phyloP scores from a whole-genome alignment of 2,113 vertebrate genomes.

The Pelecanus crispus region DNA sequence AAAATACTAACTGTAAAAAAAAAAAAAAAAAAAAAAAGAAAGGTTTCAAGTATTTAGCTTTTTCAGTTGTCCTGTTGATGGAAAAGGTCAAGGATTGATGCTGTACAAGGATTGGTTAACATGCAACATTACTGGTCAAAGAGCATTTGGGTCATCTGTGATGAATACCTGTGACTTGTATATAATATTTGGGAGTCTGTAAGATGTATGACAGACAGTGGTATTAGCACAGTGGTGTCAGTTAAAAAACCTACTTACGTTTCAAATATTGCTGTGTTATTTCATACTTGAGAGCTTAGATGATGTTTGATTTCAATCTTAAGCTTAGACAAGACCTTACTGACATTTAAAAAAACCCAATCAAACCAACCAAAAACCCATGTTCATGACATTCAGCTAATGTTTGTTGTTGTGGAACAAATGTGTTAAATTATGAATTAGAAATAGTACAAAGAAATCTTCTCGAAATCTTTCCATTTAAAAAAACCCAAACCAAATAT shows the following conservation, averaged over 20 bases:
- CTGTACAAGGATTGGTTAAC: neutral
- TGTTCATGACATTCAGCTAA: conserved; percentile 19
- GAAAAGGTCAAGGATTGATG: neutral
- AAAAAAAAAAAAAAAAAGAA: neutral
- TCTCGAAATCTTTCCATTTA: neutral
- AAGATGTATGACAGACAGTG: neutral
- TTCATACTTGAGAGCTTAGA: neutral
- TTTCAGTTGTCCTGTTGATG: neutral
- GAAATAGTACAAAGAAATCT: conserved; percentile 9
- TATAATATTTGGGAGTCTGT: neutral
- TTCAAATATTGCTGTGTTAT: neutral
- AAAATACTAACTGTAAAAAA: neutral
- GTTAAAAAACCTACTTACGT: neutral
- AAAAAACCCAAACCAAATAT: neutral
- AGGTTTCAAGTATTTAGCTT: neutral
- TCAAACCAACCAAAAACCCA: neutral
- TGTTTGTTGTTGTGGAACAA: conserved; percentile 40
- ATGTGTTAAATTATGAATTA: conserved; percentile 56
- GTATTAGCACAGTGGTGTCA: neutral
- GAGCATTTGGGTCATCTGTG: neutral
- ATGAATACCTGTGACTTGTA: neutral
- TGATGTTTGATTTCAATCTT: neutral
- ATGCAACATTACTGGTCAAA: neutral
- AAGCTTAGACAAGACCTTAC: neutral
- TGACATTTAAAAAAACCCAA: neutral